These are phyloP conservation scores for Montipora foliosa DNA, from an alignment of 64 coral and sea anemone species.

Conservation along the genomic window DNA sequence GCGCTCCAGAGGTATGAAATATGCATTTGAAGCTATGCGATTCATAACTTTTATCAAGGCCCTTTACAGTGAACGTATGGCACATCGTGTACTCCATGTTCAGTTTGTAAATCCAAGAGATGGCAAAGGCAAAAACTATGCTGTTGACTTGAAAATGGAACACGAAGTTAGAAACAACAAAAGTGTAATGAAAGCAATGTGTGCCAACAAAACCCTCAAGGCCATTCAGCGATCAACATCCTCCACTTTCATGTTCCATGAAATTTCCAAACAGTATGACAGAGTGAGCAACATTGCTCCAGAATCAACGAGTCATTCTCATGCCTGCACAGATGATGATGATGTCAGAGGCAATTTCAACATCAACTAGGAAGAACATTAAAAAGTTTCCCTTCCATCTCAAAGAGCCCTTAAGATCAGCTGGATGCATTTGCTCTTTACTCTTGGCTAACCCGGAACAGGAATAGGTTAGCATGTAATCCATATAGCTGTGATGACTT, in stretches of 20 bases:
- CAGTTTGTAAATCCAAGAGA: conserved; percentile 80
- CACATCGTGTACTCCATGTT: conserved; percentile 54
- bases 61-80: conserved; percentile 57
- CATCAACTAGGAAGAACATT: conserved; percentile 41
- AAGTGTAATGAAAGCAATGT: conserved; percentile 31
- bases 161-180: conserved; percentile 46
- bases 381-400: conserved; percentile 31
- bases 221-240: conserved; percentile 29
- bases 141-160: conserved; percentile 73
- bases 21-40: conserved; percentile 66
- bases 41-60: conserved; percentile 60
- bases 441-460: conserved; percentile 42
- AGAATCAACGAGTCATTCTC: conserved; percentile 55
- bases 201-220: conserved; percentile 67
- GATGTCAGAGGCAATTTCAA: conserved; percentile 30
- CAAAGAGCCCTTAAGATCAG: conserved; percentile 65
- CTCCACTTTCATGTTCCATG: conserved; percentile 5
- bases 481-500: not conserved
- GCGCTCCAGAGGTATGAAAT: conserved; percentile 59
- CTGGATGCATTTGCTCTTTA: conserved; percentile 21
- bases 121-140: conserved; percentile 63
- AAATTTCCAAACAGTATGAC: conserved; percentile 17
- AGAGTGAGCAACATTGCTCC: conserved; percentile 14
- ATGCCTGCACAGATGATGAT: conserved; percentile 41
- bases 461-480: not conserved